Conservation (phyloP, 2,113 vertebrate species). For the Archocentrus centrarchus region DNA sequence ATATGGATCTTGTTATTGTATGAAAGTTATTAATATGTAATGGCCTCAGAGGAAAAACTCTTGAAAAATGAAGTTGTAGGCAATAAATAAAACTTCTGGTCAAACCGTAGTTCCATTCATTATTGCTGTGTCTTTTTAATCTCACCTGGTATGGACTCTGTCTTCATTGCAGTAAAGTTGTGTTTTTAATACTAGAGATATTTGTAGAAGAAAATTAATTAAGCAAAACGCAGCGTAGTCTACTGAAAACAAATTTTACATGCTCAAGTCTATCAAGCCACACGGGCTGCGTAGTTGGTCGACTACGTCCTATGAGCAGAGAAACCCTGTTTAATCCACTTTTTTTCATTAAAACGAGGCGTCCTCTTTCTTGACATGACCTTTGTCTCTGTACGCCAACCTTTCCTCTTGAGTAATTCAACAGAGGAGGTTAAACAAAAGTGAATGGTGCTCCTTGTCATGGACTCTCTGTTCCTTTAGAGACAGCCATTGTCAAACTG, state of each 20-base stretch:
- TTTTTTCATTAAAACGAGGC: background rate
- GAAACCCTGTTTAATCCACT: background rate
- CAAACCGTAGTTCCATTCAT: background rate
- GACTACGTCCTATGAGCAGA: background rate
- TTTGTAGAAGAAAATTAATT: background rate
- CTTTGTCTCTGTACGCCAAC: background rate
- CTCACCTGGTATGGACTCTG: background rate
- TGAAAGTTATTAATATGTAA: background rate
- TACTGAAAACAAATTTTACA: background rate
- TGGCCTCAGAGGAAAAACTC: background rate
- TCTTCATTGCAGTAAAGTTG: background rate
- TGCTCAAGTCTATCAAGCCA: background rate
- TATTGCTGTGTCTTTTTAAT: background rate
- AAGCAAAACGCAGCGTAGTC: too few species aligned
- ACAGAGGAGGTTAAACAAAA: constrained; percentile 1
- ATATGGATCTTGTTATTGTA: background rate
- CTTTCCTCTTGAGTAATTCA: background rate
- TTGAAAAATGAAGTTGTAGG: background rate
- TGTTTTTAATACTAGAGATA: background rate
- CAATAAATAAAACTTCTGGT: background rate
- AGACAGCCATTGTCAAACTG: background rate
- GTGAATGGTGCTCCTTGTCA: background rate
- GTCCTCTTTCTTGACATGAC: background rate
- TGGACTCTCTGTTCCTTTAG: background rate
- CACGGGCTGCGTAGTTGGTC: background rate